Evolutionary conservation across 2,113 vertebrate species (phyloP), one percentile per base, ranked within the genome.

Genomic region (Malurus elegans): DNA sequence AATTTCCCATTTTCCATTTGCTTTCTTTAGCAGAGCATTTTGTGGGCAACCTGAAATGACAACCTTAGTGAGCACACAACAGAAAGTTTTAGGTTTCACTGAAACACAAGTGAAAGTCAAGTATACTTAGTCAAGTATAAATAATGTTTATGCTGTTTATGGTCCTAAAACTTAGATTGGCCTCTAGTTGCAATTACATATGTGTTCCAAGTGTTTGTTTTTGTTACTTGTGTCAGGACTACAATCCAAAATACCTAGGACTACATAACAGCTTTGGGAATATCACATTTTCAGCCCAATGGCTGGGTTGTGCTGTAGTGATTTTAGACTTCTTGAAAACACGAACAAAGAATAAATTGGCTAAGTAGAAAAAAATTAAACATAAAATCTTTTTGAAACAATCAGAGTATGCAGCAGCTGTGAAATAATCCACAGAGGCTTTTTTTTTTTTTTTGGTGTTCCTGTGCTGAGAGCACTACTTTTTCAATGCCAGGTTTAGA

Each of bases 211-310:
- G 34, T 62, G 70, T 94, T 96, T 96, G 94, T 91, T 97, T 97
- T 96, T 70, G 85, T 94, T 95, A 66, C 79, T 94, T 92, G 42
- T 79, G 61, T 86, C 38, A 80, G 53, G 57, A 93, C 34, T 21
- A 54, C 62, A 86, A 73, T 88, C 61, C 93, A 92, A 96, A 97
- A 92, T 93, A 92, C 29, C 48, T 73, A 58, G 32, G 60, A 91
- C 71, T 92, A 73, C n/a, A 32, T 31, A 86, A 80, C n/a, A 79
- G 78, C 92, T 95, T 85, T 79, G 96, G 95, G 97, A 96, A 91
- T 96, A 96, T 96, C 95, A 73, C n/a, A 24, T 95, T 92, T 91
- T 92, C 66, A 90, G 69, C 24, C 71, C 47, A 88, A n/a, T 90
- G 73, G 67, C 91, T 92, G 74, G 10, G 9, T 56, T 78, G 81